Evolutionary conservation across 92 coral and sea anemone genomes (phyloP), one percentile per base, ranked within the genome.

Genomic region (Diadumene lineata): DNA sequence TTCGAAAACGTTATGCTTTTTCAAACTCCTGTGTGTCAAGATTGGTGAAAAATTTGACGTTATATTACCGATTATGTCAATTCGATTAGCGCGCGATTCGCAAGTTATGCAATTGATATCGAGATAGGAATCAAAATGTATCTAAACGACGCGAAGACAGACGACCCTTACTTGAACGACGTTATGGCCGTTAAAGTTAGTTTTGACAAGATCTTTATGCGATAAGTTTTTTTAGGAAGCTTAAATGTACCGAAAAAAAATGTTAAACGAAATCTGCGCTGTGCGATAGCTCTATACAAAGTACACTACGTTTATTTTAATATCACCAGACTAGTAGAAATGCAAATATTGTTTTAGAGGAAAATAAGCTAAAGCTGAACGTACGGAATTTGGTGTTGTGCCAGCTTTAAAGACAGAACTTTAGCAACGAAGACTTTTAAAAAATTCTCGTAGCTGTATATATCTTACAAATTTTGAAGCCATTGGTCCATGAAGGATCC

Each of bases 61-160:
- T 24, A 70, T 70, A 70, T 50, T 34, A 31, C 34, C 22, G 34
- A 13, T 15, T 69, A n/a, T 15, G 24, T 25, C 46, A 55, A 50
- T 18, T 70, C 44, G 75, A 29, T 57, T 70, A 30, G 60, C 24
- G 31, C 21, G 58, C 28, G 44, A 50, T 32, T 43, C 11, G 13
- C 34, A 33, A 46, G 19, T 43, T 21, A 51, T 19, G 28, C 44
- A 70, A 70, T 50, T 70, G 24, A 11, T 30, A 50, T 70, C 11
- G 19, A 70, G 75, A 70, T 70, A 53, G 50, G 31, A 51, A 70
- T 70, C 75, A 21, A 25, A 53, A 50, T 0, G 63, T 29, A 53
- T 30, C 21, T 25, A 53, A 50, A 70, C 63, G 31, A 25, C 23
- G 50, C 64, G 75, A 31, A 31, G 75, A 70, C 51, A 70, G 75